Evolutionary conservation across 2,797 vertebrate species (phyloP).

Genomic region (Poecile montanus): DNA sequence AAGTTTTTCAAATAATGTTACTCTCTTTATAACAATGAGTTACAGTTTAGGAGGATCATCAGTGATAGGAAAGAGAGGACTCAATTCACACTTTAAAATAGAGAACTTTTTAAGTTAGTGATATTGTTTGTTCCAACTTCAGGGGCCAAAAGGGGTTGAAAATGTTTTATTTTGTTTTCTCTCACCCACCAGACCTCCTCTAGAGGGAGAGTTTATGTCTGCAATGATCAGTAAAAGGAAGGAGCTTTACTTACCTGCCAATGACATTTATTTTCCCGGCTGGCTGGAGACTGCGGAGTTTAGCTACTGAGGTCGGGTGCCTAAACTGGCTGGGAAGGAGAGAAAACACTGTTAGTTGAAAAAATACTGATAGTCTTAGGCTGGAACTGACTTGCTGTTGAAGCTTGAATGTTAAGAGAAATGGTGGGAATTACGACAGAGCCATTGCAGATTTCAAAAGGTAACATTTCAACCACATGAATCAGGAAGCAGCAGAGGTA

Average conservation of each 20-base stretch:
- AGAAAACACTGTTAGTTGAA: not conserved
- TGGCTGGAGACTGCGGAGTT: not conserved
- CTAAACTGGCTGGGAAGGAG: not conserved
- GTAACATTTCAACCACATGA: conserved; percentile 5
- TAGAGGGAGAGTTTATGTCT: not conserved
- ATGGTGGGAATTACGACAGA: not conserved
- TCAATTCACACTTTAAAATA: not conserved
- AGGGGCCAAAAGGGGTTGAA: not conserved
- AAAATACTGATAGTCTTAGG: not conserved
- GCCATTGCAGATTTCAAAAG: conserved; percentile 31
- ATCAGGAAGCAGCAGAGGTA: not conserved
- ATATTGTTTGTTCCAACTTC: not conserved
- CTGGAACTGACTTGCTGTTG: not conserved
- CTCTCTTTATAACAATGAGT: not conserved
- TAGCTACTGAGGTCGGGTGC: not conserved
- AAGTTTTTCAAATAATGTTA: not conserved
- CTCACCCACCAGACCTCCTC: not conserved
- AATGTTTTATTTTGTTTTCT: not conserved
- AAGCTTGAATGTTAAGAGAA: conserved; percentile 40
- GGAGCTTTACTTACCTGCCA: not conserved
- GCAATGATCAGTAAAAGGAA: not conserved
- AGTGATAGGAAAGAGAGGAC: not conserved
- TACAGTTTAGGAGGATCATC: not conserved
- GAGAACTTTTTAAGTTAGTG: too few species aligned
- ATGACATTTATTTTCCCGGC: not conserved